Conservation (phyloP, 2,888 invertebrate genomes). For the Dorcus hopei region DNA sequence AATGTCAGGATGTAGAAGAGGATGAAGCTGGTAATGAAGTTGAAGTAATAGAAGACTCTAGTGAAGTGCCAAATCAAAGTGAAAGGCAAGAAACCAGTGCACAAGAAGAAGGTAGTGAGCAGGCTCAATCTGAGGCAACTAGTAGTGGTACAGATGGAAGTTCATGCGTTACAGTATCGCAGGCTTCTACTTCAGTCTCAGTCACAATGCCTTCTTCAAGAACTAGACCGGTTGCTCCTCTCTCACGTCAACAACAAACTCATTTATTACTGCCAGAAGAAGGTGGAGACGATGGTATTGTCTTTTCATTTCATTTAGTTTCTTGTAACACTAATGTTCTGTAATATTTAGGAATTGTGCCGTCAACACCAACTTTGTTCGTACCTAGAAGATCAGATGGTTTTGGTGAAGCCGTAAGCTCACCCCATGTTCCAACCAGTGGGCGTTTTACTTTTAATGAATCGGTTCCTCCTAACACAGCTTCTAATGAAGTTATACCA, state of each 20-base stretch:
- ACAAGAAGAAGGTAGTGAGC: slow-evolving; percentile 48
- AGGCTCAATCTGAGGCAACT: slow-evolving; percentile 63
- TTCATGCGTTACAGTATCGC: slow-evolving; percentile 39
- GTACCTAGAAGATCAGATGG: slow-evolving; percentile 80
- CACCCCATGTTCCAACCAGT: slow-evolving; percentile 69
- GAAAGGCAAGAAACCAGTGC: slow-evolving; percentile 33
- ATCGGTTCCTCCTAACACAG: slow-evolving; percentile 41
- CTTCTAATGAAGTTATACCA: slow-evolving; percentile 41
- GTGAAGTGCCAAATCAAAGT: slow-evolving; percentile 63
- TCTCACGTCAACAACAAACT: slow-evolving; percentile 52
- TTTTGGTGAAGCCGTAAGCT: slow-evolving; percentile 89
- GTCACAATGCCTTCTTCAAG: slow-evolving; percentile 52
- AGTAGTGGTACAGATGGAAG: slow-evolving; percentile 69
- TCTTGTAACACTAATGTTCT: not conserved
- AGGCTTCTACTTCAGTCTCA: slow-evolving; percentile 41
- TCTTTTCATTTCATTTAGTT: not conserved
- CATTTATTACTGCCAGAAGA: slow-evolving; percentile 59
- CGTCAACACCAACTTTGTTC: slow-evolving; percentile 84
- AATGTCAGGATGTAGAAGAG: slow-evolving; percentile 52
- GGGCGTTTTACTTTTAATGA: slow-evolving; percentile 67
- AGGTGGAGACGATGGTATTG: slow-evolving; percentile 60
- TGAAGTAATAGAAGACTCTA: slow-evolving; percentile 61
- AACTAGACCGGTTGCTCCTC: slow-evolving; percentile 53
- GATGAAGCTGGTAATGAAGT: slow-evolving; percentile 53
- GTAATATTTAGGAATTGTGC: slow-evolving; percentile 64